Base-by-base conservation (phyloP, 1,140 invertebrate genomes). In the Drosophila pruinosa region DNA sequence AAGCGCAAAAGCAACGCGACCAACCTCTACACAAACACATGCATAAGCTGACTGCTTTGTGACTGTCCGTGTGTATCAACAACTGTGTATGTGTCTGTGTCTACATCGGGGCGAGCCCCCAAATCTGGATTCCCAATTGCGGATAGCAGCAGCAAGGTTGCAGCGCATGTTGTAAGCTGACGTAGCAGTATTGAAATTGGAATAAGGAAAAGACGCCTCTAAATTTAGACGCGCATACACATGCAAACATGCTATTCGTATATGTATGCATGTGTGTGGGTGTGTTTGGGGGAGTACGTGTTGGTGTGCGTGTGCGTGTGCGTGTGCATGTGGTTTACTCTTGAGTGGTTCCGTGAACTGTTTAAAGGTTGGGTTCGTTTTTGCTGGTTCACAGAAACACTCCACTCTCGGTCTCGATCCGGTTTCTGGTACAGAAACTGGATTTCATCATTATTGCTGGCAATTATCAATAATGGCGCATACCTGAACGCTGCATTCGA, bases 121-220 rank as follows among this genome's bases (percentile, higher is more conserved):
- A 88, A 88, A 88, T 88, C 83, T 88, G 75, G 83, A 75, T 78
- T 78, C 63, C 68, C 63, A 75, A 78, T 68, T 45, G 61, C 43
- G 58, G 17, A 47, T 68, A 57, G 47, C 53, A 41, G 26, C 47
- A 48, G 22, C 57, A 21, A 6, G 28, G 50, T 31, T 6, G 47
- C 21, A 31, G 14, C 15, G 19, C 5, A 17, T 38, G 21, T 10
- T 47, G 69, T 53, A 72, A 72, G 31, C 43, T 31, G 24, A 43
- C 45, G 50, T 48, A 19, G 68, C 43, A 10, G 15, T 43, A 34
- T 31, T 19, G 62, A 57, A 65, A 71, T 54, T 34, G 5, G 5
- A 53, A 14, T 4, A 34, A 69, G 38, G 22, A 58, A 31, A 50
- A 41, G 3, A 59, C 14, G n/a, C 24, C 15, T 39, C 43, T 31